Conservation (phyloP, 1,140 invertebrate species). For the Drosophila pallidifrons region DNA sequence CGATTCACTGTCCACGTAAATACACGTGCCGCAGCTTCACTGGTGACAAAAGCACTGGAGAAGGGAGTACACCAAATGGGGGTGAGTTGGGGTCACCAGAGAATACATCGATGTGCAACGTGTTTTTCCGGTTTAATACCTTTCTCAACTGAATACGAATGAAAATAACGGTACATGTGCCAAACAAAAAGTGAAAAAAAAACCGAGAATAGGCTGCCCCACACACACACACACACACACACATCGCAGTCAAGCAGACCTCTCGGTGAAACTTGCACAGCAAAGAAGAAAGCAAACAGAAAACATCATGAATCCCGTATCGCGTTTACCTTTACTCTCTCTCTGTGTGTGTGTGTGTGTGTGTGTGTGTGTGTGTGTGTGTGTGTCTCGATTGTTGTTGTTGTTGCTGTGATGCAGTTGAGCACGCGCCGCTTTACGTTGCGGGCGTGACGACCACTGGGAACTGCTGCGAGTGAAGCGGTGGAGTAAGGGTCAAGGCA, state of each 20-base stretch:
- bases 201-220: constrained; percentile 13
- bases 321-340: constrained; percentile 27
- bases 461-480: background rate
- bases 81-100: constrained; percentile 4
- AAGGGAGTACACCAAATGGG: background rate
- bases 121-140: constrained; percentile 82
- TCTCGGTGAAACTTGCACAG: background rate
- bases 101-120: constrained; percentile 78
- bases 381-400: background rate
- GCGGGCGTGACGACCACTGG: constrained; percentile 63
- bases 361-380: constrained; percentile 16
- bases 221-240: background rate
- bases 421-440: constrained; percentile 77
- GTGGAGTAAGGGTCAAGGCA: background rate
- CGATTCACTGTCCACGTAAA: constrained; percentile 53
- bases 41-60: too few relatives aligned
- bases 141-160: constrained; percentile 78
- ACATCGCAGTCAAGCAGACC: background rate
- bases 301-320: constrained; percentile 49
- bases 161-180: constrained; percentile 73
- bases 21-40: constrained; percentile 62
- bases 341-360: constrained; percentile 17
- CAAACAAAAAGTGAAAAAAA: constrained; percentile 28
- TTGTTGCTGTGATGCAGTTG: constrained; percentile 58
- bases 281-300: constrained; percentile 43